phyloP scores from a whole-genome alignment of 2,888 invertebrate genomes.

The Drosophila austrosaltans region DNA sequence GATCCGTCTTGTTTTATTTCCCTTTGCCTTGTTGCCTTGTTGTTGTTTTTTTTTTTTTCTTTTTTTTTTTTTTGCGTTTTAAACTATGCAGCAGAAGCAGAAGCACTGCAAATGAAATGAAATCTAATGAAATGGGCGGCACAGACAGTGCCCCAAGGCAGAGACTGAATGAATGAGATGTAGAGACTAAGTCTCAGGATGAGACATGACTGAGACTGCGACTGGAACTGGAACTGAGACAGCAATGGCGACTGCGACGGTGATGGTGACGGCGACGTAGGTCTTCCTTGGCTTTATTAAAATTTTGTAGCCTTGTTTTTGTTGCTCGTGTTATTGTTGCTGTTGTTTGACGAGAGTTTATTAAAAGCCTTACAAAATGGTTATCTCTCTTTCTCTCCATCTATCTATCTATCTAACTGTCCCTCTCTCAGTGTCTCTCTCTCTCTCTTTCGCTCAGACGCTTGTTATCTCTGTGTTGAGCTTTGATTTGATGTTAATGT shows the following conservation, averaged over 20 bases:
- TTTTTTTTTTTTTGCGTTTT: conserved; percentile 24
- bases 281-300: conserved; percentile 44
- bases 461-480: conserved; percentile 8
- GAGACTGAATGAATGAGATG: conserved; percentile 15
- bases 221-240: background rate
- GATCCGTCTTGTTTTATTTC: background rate
- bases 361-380: conserved; percentile 46
- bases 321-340: conserved; percentile 24
- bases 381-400: conserved; percentile 3
- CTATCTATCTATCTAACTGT: background rate
- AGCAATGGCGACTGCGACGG: background rate
- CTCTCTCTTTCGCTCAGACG: conserved; percentile 6
- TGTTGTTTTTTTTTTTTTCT: background rate
- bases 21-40: background rate
- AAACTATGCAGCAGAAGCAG: conserved; percentile 60
- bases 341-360: conserved; percentile 36
- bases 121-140: conserved; percentile 32
- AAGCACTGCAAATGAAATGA: conserved; percentile 37
- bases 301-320: conserved; percentile 50
- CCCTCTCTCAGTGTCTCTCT: background rate
- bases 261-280: background rate
- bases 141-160: conserved; percentile 37
- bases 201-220: background rate
- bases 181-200: background rate
- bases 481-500: conserved; percentile 75